Percentiles rank a stretch among this genome's conserved stretches.
Evolutionary conservation across 2,797 vertebrate genomes (phyloP).

Genomic region (Chiroxiphia lanceolata): DNA sequence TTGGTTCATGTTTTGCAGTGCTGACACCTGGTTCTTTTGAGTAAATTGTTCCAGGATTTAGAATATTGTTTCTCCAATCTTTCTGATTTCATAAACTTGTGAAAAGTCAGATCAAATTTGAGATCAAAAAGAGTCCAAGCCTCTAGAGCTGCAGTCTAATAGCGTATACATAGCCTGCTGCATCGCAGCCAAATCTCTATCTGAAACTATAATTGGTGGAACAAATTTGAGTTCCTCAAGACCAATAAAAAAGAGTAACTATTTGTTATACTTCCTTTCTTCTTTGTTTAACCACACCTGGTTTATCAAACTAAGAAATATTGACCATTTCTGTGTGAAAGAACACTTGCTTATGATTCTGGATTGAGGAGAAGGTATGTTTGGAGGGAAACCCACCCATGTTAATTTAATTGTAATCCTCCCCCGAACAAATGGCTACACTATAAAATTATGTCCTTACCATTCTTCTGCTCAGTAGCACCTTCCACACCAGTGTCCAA

Average conservation of each 20-base stretch:
- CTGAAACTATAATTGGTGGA: not conserved
- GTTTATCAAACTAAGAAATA: not conserved
- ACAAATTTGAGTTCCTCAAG: not conserved
- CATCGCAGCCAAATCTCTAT: not conserved
- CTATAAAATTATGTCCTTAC: not conserved
- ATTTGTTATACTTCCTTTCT: not conserved
- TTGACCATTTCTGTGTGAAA: not conserved
- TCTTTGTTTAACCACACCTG: not conserved
- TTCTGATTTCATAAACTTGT: not conserved
- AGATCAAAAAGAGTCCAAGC: not conserved
- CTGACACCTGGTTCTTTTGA: not conserved
- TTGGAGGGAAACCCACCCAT: fast-evolving
- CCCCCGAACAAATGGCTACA: not conserved
- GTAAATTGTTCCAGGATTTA: not conserved
- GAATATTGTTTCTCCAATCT: not conserved
- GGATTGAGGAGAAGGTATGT: not conserved
- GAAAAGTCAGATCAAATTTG: not conserved
- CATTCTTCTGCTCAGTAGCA: not conserved
- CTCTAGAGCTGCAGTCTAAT: not conserved
- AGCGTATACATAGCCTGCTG: fast-evolving
- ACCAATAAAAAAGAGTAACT: not conserved
- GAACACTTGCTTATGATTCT: not conserved
- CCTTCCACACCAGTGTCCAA: not conserved
- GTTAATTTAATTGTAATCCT: not conserved
- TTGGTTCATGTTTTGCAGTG: not conserved